These are phyloP conservation scores for Phania funesta DNA, from an alignment of 2,888 invertebrate genomes.

Conservation along the genomic window DNA sequence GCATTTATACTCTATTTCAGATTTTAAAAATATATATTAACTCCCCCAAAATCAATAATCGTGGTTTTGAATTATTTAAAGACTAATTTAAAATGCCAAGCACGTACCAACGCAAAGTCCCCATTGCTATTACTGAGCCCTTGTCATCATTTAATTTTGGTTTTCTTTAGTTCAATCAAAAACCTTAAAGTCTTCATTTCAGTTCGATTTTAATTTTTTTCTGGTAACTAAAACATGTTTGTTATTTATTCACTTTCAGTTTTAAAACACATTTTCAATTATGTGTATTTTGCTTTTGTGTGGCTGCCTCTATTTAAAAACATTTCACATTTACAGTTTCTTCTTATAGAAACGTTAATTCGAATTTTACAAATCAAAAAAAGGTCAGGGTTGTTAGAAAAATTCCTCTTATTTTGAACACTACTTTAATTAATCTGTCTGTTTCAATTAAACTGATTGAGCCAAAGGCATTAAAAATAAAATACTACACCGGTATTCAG, in stretches of 20 bases:
- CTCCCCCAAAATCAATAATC: not conserved
- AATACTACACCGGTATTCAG: no score
- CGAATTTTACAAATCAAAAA: not conserved
- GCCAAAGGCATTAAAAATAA: not conserved
- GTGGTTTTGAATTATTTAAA: not conserved
- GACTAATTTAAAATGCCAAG: not conserved
- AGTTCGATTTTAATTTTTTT: not conserved
- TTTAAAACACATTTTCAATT: slow-evolving; percentile 1
- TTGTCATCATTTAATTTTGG: not conserved
- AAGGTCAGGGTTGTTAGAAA: slow-evolving; percentile 4
- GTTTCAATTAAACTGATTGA: not conserved
- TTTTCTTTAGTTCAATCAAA: not conserved
- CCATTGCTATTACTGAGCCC: not conserved
- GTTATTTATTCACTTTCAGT: not conserved
- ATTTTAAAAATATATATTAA: not conserved
- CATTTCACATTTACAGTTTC: not conserved
- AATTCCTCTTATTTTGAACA: not conserved
- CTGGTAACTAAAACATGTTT: not conserved
- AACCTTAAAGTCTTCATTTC: not conserved
- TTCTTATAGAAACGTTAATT: no score
- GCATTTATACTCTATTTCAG: slow-evolving; percentile 29
- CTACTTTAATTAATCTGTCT: no score
- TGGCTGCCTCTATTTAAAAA: no score
- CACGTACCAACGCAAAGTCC: not conserved
- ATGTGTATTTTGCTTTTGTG: no score